Percentiles rank a stretch among this genome's conserved stretches.
phyloP scores from a whole-genome alignment of 2,113 vertebrate genomes.

The Melozone crissalis region DNA sequence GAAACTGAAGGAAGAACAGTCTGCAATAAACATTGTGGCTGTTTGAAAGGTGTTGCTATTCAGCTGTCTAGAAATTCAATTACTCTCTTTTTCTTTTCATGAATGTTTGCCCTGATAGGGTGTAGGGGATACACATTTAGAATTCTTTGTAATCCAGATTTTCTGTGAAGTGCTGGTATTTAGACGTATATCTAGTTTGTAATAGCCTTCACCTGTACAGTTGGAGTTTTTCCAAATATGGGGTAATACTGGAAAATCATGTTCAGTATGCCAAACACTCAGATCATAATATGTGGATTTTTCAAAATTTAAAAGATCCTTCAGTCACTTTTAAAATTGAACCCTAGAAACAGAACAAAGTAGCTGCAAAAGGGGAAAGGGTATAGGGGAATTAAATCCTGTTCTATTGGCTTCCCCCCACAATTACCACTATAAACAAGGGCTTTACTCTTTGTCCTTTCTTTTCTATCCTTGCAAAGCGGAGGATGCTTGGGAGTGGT shows the following conservation, averaged over 20 bases:
- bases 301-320: not conserved
- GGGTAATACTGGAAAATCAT: not conserved
- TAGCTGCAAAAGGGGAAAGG: not conserved
- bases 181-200: not conserved
- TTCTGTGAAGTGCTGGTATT: not conserved
- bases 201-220: not conserved
- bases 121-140: accelerated
- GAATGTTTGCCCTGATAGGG: not conserved
- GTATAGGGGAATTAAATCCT: not conserved
- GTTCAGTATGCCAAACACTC: not conserved
- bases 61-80: not conserved
- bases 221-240: not conserved
- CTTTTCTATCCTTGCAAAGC: not conserved
- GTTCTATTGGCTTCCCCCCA: not conserved
- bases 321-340: not conserved
- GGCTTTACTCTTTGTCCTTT: not conserved
- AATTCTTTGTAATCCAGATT: not conserved
- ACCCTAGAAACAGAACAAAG: not conserved
- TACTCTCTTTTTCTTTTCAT: not conserved
- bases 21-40: not conserved
- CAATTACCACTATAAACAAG: not conserved
- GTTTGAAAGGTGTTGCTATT: not conserved
- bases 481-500: not conserved
- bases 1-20: not conserved
- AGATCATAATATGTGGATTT: not conserved